Base-by-base conservation (phyloP, 1,140 invertebrate genomes). In the Macrostomum lignano region DNA sequence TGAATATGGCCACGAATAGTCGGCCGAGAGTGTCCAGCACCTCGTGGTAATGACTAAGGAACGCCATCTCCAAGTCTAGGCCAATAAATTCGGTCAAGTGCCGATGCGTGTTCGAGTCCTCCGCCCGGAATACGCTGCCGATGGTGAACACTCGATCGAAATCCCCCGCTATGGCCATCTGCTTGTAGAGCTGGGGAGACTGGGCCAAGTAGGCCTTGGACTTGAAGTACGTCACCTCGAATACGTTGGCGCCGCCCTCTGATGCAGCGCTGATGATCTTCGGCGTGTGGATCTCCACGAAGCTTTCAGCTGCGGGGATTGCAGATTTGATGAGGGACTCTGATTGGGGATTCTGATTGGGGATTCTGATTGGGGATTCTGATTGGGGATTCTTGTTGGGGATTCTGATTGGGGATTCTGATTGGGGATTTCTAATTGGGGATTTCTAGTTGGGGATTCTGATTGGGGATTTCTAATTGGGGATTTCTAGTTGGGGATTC, bases 11-110 rank as follows among this genome's bases (percentile, higher is more conserved):
- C 0, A 78, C 88, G 52, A 98, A 86, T 43, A 82, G 67, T 39
- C 74, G 60, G 10, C 73, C 84, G 46, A 96, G 91, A 2, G 71
- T 71, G 44, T 82, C 65, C 24, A 94, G 47, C 21, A 93, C 84
- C 65, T 98, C 88, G 52, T 94, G 86, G 56, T 98, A 98, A 55
- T 98, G 84, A 55, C 77, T 79, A 43, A 81, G 76, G 58, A 98
- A 93, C 9, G 84, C 73, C 86, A 96, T 96, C 65, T 98, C 88
- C 39, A 96, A 63, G 64, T 98, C 91, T 6, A 96, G 65, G 0
- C 91, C 91, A 26, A 93, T 74, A 61, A 94, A 98, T 65, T 98
- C 91, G 0, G 86, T 94, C 41, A 98, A 65, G 58, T 93, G 84
- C 13, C 66, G 67, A 56, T 98, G 84, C 0, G 88, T 98, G 58